Base-by-base conservation (phyloP, 2,113 vertebrate species). In the Nanorana parkeri region DNA sequence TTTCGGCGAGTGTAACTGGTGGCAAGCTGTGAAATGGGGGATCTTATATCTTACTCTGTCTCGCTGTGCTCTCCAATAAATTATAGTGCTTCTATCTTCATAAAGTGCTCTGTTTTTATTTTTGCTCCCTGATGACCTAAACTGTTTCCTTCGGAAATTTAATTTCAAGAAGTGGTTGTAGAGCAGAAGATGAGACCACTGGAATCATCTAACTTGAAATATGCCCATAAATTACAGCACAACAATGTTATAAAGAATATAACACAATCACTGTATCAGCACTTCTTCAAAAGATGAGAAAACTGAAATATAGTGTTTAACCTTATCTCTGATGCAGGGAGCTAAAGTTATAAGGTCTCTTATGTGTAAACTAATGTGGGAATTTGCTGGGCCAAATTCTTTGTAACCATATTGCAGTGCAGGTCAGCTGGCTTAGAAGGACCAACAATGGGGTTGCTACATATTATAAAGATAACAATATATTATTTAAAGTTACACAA, bases 111-210 rank as follows among this genome's bases (percentile, higher is more conserved):
- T 47, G 41, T 47, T 47, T 47, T 47, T 47, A 71, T 17, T 7
- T 8, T 24, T 54, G 41, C 41, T 54, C 23, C 10, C 47, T 32
- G 54, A 16, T 24, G 4, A 23, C n/a, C 47, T 17, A 73, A 32
- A 28, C 28, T 0, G 52, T 56, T 73, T 73, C 29, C 55, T 54
- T 24, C 52, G 32, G 8, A 58, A 56, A 73, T 73, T 20, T 73
- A 26, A 58, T 56, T 28, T 32, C 21, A 73, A n/a, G 23, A 73
- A 58, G 19, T 73, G 52, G 54, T 28, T 73, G 2, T 32, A 73
- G 41, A 47, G 41, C 41, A 47, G 41, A 47, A 58, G 20, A 20
- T n/a, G 15, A 73, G 21, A 71, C 24, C 71, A 29, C 17, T 29
- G 52, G 52, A 5, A 73, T 56, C 3, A 20, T 20, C 26, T 56